Percentiles rank a stretch among this genome's conserved stretches.
Conservation (phyloP, 2,888 invertebrate genomes). For the Tachina grossa region DNA sequence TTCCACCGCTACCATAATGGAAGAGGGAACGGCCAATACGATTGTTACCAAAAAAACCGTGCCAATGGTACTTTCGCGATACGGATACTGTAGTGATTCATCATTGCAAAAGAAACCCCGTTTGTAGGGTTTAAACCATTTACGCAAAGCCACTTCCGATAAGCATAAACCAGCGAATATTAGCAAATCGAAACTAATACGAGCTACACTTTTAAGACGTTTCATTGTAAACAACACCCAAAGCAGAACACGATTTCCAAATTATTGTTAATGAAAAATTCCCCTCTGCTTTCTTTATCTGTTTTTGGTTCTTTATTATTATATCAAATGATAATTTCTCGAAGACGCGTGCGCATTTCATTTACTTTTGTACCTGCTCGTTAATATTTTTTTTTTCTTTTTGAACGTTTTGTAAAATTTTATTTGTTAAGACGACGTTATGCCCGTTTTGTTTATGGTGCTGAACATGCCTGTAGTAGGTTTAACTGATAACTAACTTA, state of each 20-base stretch:
- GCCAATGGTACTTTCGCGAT: slow-evolving; percentile 74
- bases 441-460: slow-evolving; percentile 15
- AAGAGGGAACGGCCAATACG: slow-evolving; percentile 74
- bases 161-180: slow-evolving; percentile 77
- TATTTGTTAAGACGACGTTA: background rate
- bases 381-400: background rate
- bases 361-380: slow-evolving; percentile 35
- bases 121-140: slow-evolving; percentile 75
- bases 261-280: slow-evolving; percentile 22
- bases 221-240: slow-evolving; percentile 46
- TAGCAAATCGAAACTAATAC: slow-evolving; percentile 77
- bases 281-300: slow-evolving; percentile 9
- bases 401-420: background rate
- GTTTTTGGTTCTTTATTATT: background rate
- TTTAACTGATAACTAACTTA: slow-evolving; percentile 61
- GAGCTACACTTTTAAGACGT: slow-evolving; percentile 73
- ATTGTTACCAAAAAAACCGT: slow-evolving; percentile 71
- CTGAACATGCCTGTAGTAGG: slow-evolving; percentile 57
- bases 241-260: background rate
- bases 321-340: background rate
- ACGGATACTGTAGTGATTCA: slow-evolving; percentile 78
- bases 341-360: slow-evolving; percentile 10
- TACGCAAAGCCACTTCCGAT: slow-evolving; percentile 74
- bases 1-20: slow-evolving; percentile 77
- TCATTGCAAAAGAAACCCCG: slow-evolving; percentile 80